Base-by-base conservation (phyloP, 2,888 invertebrate species). In the Rapana venosa region DNA sequence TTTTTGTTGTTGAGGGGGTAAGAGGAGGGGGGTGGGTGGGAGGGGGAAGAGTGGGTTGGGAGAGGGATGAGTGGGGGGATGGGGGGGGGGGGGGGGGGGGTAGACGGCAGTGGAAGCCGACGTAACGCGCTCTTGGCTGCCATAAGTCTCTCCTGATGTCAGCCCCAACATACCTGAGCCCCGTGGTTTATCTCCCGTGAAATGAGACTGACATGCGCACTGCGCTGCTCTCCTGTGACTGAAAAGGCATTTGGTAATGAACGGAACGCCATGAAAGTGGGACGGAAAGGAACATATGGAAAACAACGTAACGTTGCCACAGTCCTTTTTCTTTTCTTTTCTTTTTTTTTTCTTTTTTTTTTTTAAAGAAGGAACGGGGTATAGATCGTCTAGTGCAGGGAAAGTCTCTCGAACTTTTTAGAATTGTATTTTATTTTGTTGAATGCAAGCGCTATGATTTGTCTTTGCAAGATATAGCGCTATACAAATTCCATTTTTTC, bases 191-290 rank as follows among this genome's bases (percentile, higher is more conserved):
- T 79, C 77, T 79, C 77, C 77, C 77, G 77, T 79, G 77, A 79
- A 79, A 79, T 35, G 77, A 83, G 36, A 47, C 81, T 83, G 81
- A 83, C 81, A 83, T 83, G 81, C 81, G 81, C 47, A 83, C 81
- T 47, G 47, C 36, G 47, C 36, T 47, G 81, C 81, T 83, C 36
- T 22, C 26, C 81, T 83, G 26, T 8, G 47, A 22, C 26, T 83
- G 81, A 20, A 83, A 36, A 47, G 81, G 81, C 81, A 83, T 83
- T 83, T 47, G 81, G 11, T 47, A 47, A 83, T 83, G 81, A 47
- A 83, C 47, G 81, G 20, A 47, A 47, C 81, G 81, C 81, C 22
- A 8, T 47, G 81, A 83, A 83, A 83, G 6, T 36, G 79, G 79
- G 79, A 79, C 79, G 79, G 26, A 79, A 13, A 32, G 17, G 2